phyloP scores from a whole-genome alignment of 2,797 vertebrate genomes.

The Sebastes dallii region DNA sequence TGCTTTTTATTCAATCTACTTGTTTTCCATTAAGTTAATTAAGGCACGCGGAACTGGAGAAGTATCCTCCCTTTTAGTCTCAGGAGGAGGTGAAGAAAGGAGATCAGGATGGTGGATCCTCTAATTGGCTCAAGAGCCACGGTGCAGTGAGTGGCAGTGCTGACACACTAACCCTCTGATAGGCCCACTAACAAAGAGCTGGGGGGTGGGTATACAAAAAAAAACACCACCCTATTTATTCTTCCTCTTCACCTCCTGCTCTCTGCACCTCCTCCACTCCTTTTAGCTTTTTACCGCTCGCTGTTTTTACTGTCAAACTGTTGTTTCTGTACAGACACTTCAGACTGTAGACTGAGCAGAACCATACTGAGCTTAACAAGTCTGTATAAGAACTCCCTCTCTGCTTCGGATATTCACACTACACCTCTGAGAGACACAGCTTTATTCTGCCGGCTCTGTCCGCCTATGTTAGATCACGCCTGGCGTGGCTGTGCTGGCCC shows the following conservation, averaged over 20 bases:
- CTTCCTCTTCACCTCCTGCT: neutral
- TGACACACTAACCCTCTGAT: constrained; percentile 45
- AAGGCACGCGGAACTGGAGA: neutral
- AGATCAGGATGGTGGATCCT: constrained; percentile 13
- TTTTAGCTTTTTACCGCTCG: neutral
- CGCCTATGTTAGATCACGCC: too few relatives aligned
- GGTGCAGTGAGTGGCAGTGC: constrained; percentile 21
- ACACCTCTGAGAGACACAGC: too few relatives aligned
- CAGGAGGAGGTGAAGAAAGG: neutral
- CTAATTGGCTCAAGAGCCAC: constrained; percentile 52
- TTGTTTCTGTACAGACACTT: neutral
- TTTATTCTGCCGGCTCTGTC: too few relatives aligned
- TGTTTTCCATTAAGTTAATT: constrained; percentile 30
- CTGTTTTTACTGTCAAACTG: neutral
- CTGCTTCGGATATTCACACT: too few relatives aligned
- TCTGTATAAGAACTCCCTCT: too few relatives aligned
- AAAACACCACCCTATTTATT: neutral
- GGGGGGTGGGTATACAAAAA: neutral
- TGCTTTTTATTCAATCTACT: constrained; percentile 21
- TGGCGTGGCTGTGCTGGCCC: too few relatives aligned
- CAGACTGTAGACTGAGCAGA: too few relatives aligned
- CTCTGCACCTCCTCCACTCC: neutral
- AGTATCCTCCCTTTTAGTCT: neutral
- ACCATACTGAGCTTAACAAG: too few relatives aligned
- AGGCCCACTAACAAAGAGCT: constrained; percentile 39